Percentiles rank a stretch among this genome's conserved stretches.
phyloP scores from a whole-genome alignment of 1,140 invertebrate species.

The Melipona quadrifasciata region DNA sequence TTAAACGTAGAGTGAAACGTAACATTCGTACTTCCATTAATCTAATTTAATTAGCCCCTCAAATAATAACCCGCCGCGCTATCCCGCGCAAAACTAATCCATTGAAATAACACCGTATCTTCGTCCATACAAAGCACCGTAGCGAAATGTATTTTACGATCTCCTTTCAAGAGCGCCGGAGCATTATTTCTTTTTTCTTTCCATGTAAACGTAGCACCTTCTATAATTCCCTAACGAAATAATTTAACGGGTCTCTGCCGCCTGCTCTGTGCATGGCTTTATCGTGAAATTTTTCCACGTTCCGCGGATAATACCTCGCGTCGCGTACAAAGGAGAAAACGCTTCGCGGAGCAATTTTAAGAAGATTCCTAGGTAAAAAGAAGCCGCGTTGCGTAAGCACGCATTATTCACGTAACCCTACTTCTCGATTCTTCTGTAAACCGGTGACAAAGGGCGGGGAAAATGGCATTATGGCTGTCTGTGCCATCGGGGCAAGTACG shows the following conservation, averaged over 20 bases:
- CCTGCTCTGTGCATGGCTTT: neutral
- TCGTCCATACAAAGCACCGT: no score
- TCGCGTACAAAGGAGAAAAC: neutral
- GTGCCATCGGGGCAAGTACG: neutral
- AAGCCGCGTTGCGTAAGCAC: neutral
- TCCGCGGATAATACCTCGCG: neutral
- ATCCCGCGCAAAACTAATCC: neutral
- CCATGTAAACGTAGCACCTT: no score
- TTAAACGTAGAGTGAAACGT: neutral
- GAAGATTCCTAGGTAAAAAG: neutral
- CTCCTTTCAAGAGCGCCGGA: no score
- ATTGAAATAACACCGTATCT: no score
- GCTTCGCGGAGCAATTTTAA: neutral
- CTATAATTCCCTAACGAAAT: neutral
- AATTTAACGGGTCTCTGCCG: neutral
- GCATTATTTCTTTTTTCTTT: no score
- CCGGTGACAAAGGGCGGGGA: neutral
- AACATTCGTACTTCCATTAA: neutral
- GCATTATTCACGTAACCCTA: slow-evolving; percentile 9
- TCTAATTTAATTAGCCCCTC: neutral
- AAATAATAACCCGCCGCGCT: neutral
- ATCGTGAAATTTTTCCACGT: neutral
- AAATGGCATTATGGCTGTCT: neutral
- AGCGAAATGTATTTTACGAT: no score
- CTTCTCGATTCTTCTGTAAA: neutral